Conservation (phyloP, 2,797 vertebrate species). For the Acrossocheilus fasciatus region DNA sequence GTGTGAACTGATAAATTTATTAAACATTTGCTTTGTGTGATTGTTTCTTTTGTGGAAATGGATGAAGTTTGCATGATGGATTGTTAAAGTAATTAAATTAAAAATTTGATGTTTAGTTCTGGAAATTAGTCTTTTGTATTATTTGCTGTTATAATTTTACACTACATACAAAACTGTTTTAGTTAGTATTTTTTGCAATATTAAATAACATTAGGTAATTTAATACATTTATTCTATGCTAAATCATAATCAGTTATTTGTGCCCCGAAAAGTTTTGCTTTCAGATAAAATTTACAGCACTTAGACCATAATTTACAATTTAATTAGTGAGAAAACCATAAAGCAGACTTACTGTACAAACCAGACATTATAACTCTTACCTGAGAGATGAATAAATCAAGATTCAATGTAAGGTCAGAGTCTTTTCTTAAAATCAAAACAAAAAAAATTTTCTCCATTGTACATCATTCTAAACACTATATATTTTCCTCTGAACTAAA, state of each 20-base stretch:
- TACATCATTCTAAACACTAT: background rate
- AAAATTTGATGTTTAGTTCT: background rate
- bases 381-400: slow-evolving; percentile 20
- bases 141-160: background rate
- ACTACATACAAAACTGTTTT: background rate
- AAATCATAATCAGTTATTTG: background rate
- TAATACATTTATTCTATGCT: background rate
- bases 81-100: background rate
- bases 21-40: background rate
- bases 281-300: slow-evolving; percentile 17
- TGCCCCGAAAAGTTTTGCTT: background rate
- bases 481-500: background rate
- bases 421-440: slow-evolving; percentile 25
- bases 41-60: background rate
- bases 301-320: slow-evolving; percentile 10
- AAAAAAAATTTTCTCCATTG: background rate
- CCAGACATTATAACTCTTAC: slow-evolving; percentile 15
- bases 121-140: background rate
- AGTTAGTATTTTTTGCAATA: background rate
- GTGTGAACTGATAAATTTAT: background rate
- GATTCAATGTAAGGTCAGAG: background rate
- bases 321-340: slow-evolving; percentile 43
- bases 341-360: slow-evolving; percentile 31
- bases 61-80: background rate
- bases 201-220: background rate